Conservation (phyloP, 2,888 invertebrate species). For the Xylophagus ater region DNA sequence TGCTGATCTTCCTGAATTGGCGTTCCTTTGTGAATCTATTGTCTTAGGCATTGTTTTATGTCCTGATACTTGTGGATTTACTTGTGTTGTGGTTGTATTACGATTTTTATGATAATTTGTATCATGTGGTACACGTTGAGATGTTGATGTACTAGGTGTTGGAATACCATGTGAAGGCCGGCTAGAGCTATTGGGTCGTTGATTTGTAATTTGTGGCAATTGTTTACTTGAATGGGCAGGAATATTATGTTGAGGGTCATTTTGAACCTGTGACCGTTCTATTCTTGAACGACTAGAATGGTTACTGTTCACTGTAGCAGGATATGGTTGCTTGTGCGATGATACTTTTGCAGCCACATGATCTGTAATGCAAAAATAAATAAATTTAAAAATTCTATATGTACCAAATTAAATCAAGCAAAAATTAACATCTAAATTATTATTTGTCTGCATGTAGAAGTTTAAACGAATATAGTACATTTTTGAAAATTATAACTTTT, state of each 20-base stretch:
- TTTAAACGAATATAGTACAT: too few species aligned
- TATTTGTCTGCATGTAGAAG: too few species aligned
- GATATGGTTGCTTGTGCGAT: constrained; percentile 20
- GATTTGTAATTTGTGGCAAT: constrained; percentile 17
- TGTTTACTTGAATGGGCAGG: constrained; percentile 17
- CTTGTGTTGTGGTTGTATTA: constrained; percentile 12
- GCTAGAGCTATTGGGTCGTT: constrained; percentile 17
- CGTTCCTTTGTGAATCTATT: constrained; percentile 16
- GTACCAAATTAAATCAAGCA: too few species aligned
- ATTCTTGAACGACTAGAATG: constrained; percentile 23
- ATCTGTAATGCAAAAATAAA: constrained; percentile 22
- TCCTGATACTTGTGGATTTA: constrained; percentile 17
- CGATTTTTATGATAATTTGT: constrained; percentile 31
- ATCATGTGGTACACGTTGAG: constrained; percentile 18
- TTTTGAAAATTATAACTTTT: too few species aligned
- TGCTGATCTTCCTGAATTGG: constrained; percentile 1
- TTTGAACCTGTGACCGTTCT: constrained; percentile 21
- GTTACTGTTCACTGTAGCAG: constrained; percentile 19
- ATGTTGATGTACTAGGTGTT: background rate
- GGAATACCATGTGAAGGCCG: constrained; percentile 20
- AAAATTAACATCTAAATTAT: too few species aligned
- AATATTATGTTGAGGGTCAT: constrained; percentile 19
- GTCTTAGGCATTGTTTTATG: constrained; percentile 19
- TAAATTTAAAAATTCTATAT: too few species aligned
- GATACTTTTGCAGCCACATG: constrained; percentile 18